phyloP scores from a whole-genome alignment of 2,797 vertebrate genomes.

The Myotis daubentonii region DNA sequence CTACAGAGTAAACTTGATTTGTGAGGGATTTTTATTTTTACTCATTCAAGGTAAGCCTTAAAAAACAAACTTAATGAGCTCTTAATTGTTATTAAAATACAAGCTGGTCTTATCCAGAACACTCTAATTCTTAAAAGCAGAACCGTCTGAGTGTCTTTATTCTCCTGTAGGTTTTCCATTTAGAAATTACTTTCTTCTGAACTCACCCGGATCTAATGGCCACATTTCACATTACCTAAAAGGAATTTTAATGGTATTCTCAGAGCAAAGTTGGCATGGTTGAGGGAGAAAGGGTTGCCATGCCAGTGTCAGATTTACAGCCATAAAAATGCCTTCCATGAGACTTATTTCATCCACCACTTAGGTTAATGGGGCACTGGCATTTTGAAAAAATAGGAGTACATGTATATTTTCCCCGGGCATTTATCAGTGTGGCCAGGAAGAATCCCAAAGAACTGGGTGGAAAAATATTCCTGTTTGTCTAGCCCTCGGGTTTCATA shows the following conservation, averaged over 20 bases:
- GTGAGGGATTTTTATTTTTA: conserved; percentile 54
- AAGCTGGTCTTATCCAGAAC: background rate
- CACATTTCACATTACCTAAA: background rate
- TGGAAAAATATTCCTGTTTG: background rate
- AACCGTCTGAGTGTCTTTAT: background rate
- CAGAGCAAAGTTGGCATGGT: background rate
- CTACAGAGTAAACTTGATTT: conserved; percentile 51
- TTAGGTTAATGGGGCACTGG: background rate
- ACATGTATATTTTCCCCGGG: background rate
- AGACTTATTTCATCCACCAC: background rate
- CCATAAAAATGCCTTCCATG: background rate
- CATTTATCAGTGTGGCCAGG: background rate
- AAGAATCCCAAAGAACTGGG: background rate
- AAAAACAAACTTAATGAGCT: conserved; percentile 15
- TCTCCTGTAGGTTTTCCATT: background rate
- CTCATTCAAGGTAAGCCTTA: conserved; percentile 57
- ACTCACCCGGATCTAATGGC: background rate
- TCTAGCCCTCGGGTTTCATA: background rate
- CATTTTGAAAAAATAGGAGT: conserved; percentile 4
- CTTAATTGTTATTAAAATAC: background rate
- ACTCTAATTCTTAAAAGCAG: background rate
- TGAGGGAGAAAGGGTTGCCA: background rate
- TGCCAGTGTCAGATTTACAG: background rate
- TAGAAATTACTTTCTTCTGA: background rate
- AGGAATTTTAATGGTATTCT: background rate